A percentile compares a stretch with the other conserved stretches of the same genome.
Conservation (phyloP, 2,797 vertebrate genomes). For the Sebastes hubbsi region DNA sequence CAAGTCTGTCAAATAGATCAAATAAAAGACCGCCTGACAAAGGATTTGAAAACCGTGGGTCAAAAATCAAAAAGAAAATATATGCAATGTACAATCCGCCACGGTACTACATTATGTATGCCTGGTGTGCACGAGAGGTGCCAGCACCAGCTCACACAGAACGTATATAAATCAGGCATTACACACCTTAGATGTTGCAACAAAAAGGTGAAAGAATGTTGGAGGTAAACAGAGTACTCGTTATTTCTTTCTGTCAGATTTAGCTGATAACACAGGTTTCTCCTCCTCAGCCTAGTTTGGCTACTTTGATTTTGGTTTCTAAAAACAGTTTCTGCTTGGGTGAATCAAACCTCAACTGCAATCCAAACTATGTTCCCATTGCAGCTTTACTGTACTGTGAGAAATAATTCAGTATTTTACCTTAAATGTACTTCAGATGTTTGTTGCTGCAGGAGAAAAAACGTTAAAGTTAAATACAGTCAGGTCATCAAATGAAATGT, state of each 20-base stretch:
- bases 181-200: background rate
- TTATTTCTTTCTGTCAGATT: background rate
- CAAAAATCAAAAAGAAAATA: no score
- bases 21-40: background rate
- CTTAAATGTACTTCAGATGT: background rate
- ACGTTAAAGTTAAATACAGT: background rate
- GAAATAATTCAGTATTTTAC: background rate
- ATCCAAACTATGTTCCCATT: background rate
- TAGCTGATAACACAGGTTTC: background rate
- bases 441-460: background rate
- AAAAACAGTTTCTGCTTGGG: background rate
- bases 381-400: background rate
- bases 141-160: no score
- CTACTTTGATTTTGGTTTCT: background rate
- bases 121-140: no score
- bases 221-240: background rate
- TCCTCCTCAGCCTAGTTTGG: background rate
- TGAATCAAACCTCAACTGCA: no score
- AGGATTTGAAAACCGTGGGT: background rate
- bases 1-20: background rate
- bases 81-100: no score
- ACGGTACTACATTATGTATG: no score
- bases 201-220: background rate
- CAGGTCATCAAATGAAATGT: background rate
- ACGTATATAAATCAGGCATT: no score